Conservation (phyloP, 37 sponge, comb jelly and placozoan genomes). For the Dysidea cf. avara region DNA sequence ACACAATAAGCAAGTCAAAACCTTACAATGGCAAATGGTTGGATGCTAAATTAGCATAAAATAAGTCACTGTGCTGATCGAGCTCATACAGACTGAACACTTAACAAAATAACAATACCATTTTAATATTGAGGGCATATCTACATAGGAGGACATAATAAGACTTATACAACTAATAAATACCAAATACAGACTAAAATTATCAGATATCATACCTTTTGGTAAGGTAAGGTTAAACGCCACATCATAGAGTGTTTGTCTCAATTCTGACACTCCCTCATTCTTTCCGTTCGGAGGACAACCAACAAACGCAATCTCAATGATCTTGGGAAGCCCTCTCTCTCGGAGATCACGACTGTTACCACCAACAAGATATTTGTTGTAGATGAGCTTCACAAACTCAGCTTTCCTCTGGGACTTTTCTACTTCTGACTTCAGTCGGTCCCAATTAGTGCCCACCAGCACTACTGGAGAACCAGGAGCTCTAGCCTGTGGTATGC, state of each 20-base stretch:
- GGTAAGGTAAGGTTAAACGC: slow-evolving; percentile 62
- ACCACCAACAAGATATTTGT: slow-evolving; percentile 32
- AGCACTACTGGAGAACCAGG: slow-evolving; percentile 89
- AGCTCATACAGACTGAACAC: no score
- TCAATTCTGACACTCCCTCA: slow-evolving; percentile 71
- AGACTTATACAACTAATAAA: no score
- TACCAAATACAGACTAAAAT: no score
- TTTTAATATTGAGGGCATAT: no score
- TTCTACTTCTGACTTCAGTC: slow-evolving; percentile 43
- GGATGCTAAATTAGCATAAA: no score
- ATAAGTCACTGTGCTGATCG: no score
- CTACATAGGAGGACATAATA: no score
- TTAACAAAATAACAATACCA: no score
- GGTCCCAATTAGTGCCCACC: slow-evolving; percentile 85
- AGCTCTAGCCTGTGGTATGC: slow-evolving; percentile 67
- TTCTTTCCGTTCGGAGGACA: slow-evolving; percentile 43
- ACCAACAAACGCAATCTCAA: slow-evolving; percentile 73
- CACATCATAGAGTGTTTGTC: slow-evolving; percentile 70
- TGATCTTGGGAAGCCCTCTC: slow-evolving; percentile 81
- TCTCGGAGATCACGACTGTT: slow-evolving; percentile 57
- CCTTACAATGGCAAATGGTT: no score
- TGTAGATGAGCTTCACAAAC: slow-evolving; percentile 37
- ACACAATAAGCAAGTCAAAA: no score
- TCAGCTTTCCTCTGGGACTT: slow-evolving; percentile 50
- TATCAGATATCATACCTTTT: slow-evolving; percentile 30